phyloP scores from a whole-genome alignment of 2,888 invertebrate genomes.

The Hemaris fuciformis region DNA sequence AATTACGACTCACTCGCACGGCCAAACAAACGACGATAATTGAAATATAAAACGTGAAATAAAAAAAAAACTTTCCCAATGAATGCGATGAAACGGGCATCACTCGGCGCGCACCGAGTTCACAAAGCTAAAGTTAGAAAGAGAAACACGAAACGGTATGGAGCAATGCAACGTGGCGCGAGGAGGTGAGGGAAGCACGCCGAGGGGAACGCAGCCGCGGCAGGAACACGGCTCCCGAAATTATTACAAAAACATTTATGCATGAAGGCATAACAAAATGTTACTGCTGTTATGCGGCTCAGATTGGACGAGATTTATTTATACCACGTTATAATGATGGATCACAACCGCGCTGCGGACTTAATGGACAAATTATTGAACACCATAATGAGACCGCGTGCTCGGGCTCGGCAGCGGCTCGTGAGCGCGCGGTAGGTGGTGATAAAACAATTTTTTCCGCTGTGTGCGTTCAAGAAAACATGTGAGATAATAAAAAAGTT shows the following conservation, averaged over 20 bases:
- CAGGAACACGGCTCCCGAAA: conserved; percentile 65
- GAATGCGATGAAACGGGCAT: conserved; percentile 35
- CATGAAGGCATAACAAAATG: conserved; percentile 75
- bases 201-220: conserved; percentile 41
- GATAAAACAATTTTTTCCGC: conserved; percentile 53
- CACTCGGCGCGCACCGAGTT: conserved; percentile 33
- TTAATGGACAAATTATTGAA: conserved; percentile 61
- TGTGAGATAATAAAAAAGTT: conserved; percentile 76
- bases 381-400: conserved; percentile 48
- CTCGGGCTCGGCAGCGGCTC: conserved; percentile 20
- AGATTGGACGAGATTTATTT: conserved; percentile 61
- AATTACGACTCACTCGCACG: neutral
- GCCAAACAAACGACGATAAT: neutral
- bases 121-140: conserved; percentile 54
- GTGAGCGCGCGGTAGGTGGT: conserved; percentile 46
- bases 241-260: conserved; percentile 77
- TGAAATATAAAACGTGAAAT: neutral
- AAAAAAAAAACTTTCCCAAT: conserved; percentile 30
- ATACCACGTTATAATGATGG: conserved; percentile 48
- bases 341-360: conserved; percentile 43
- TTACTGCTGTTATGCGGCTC: conserved; percentile 57
- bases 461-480: conserved; percentile 64
- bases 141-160: conserved; percentile 49
- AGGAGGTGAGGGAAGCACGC: conserved; percentile 39
- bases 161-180: conserved; percentile 49